Percentiles rank a stretch among this genome's conserved stretches.
Conservation (phyloP, 2,113 vertebrate genomes). For the Mellivora capensis region DNA sequence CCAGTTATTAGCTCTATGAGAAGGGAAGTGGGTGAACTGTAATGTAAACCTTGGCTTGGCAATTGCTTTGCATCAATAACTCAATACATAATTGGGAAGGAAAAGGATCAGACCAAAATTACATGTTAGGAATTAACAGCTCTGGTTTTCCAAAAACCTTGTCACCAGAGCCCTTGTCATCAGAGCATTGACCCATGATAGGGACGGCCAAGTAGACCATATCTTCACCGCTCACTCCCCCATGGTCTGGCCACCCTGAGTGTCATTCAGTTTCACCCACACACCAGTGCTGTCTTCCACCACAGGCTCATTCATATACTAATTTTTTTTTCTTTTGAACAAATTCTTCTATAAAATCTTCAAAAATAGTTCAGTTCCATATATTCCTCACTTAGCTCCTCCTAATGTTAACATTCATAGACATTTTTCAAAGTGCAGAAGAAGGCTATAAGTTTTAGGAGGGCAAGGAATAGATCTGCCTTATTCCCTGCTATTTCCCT, state of each 20-base stretch:
- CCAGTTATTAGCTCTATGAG: not conserved
- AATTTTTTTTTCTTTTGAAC: not conserved
- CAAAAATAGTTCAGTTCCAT: not conserved
- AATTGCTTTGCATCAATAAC: slow-evolving; percentile 15
- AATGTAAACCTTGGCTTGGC: not conserved
- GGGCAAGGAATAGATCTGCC: not conserved
- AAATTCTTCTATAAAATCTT: not conserved
- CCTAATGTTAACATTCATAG: not conserved
- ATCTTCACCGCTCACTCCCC: not conserved
- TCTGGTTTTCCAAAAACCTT: slow-evolving; percentile 6
- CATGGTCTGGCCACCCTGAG: not conserved
- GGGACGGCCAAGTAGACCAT: not conserved
- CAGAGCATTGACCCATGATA: not conserved
- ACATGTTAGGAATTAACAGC: slow-evolving; percentile 34
- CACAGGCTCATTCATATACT: not conserved
- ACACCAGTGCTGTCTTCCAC: not conserved
- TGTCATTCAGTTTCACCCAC: not conserved
- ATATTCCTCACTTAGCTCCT: not conserved
- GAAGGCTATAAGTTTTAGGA: not conserved
- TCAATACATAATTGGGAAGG: not conserved
- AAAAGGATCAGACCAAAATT: slow-evolving; percentile 9
- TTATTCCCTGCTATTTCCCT: not conserved
- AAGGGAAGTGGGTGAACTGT: not conserved
- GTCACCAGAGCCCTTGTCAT: not conserved
- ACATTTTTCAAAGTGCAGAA: not conserved